Evolutionary conservation across 2,888 invertebrate genomes (phyloP), one percentile per base, ranked within the genome.

Genomic region (Coronaproctus castanopsis): DNA sequence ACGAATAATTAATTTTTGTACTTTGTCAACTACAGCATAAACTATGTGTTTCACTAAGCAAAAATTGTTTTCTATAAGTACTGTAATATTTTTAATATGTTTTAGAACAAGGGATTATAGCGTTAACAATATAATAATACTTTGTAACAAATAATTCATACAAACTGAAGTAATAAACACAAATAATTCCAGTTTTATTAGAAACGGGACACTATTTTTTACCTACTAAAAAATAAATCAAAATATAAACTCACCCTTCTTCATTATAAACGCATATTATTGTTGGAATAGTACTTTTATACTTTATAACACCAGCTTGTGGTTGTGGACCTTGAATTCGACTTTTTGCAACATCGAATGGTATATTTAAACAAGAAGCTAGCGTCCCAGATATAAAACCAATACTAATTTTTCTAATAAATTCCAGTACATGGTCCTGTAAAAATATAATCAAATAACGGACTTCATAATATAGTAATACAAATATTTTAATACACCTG

Each of bases 331-430:
- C 93, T 72, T 95, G 95, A 65, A 95, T 95, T 58, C 95, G 78
- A 66, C 90, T 91, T 73, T 95, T 95, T 22, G 90, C 95, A 24
- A 95, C 95, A 71, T 95, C 95, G 72, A 93, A 93, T 3, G 95
- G 95, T 73, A 93, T 93, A 72, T 95, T 95, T 54, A 85, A 75
- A 65, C 84, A 80, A 3, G 91, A 92, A 8, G 85, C 92, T 48
- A 92, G 71, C 0, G 86, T 85, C 2, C 93, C 95, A 14, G 92
- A 88, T 10, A 80, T 77, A 68, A 95, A 89, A 50, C 93, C 93
- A 65, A 93, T 84, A 1, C 78, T 74, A 50, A 90, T 80, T 74
- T 88, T 87, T 48, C 82, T 77, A 1, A 80, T 71, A 67, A 89
- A 85, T 69, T 87, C 87, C 55, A 78, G 68, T 8, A 79, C 69